These are phyloP conservation scores for Morone chrysops DNA, from an alignment of 2,113 vertebrate species.

Conservation along the genomic window DNA sequence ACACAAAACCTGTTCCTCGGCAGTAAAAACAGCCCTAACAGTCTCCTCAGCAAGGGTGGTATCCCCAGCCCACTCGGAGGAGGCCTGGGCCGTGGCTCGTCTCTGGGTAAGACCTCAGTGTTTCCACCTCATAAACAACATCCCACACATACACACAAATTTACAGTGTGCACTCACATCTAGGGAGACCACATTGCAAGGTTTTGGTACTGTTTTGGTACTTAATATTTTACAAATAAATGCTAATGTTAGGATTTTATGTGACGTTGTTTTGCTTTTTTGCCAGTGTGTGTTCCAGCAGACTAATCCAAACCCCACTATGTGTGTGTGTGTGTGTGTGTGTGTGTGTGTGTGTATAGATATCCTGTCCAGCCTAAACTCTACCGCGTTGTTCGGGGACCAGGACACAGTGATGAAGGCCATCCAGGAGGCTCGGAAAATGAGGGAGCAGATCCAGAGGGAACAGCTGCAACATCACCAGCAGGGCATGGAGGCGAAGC, in stretches of 20 bases:
- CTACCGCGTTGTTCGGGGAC: conserved; percentile 97
- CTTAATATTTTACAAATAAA: background rate
- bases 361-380: conserved; percentile 99
- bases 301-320: conserved; percentile 8
- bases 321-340: conserved; percentile 27
- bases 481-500: conserved; percentile 93
- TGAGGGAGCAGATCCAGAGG: conserved; percentile 97
- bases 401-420: conserved; percentile 99
- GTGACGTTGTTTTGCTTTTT: conserved; percentile 2
- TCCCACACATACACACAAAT: conserved; percentile 21
- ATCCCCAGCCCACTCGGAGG: conserved; percentile 92
- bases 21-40: conserved; percentile 94
- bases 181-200: conserved; percentile 16
- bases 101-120: conserved; percentile 89
- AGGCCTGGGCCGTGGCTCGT: conserved; percentile 91
- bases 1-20: conserved; percentile 93
- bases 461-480: conserved; percentile 93
- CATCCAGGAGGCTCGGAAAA: conserved; percentile 99
- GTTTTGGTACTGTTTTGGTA: background rate
- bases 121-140: conserved; percentile 27
- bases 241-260: background rate
- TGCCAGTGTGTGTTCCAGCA: background rate
- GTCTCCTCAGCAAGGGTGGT: conserved; percentile 89
- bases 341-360: conserved; percentile 80
- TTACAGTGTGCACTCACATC: conserved; percentile 2